Base-by-base conservation (phyloP, 2,888 invertebrate species). In the Beris chalybata region DNA sequence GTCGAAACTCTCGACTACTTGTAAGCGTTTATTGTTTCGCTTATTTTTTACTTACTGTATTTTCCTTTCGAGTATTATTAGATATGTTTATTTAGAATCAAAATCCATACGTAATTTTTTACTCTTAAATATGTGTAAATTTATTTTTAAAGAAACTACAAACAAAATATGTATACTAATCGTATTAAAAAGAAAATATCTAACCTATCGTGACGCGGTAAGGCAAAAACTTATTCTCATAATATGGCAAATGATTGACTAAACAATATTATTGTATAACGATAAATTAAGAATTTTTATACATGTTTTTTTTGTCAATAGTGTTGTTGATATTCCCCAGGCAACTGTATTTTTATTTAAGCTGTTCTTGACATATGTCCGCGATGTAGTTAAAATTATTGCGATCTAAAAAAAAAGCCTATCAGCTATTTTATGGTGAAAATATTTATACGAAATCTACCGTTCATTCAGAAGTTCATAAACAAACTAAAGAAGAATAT, bases 81-180 rank as follows among this genome's bases (percentile, higher is more conserved):
- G 55, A 11, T 29, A 45, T 45, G 44, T 56, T 56, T 56, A 32
- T n/a, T 43, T 15, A 38, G 47, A 59, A 59, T 22, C 58, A 59
- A 59, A 56, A 30, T 30, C 12, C 48, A 59, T 59, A 61, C 61
- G 61, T 61, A 61, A 61, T 61, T 43, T 47, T 50, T 38, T 15
- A 38, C 38, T 38, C 5, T 5, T 38, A 7, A 38, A 45, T 50
- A 61, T 50, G 50, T 22, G 13, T 13, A 38, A 56, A 13, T 7
- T 22, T 52, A 4, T 22, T 13, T 52, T 52, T 52, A 52, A 52
- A 22, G 12, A 29, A 52, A 38, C 38, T 22, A 22, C 12, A 3
- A 13, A 13, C 30, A 32, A 54, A 54, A 54, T 13, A 53, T 15
- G 12, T 54, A 53, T 38, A 38, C 38, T 38, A 53, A 53, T 53